These are phyloP conservation scores for Calephelis virginiensis DNA, from an alignment of 1,140 invertebrate species.

Conservation along the genomic window DNA sequence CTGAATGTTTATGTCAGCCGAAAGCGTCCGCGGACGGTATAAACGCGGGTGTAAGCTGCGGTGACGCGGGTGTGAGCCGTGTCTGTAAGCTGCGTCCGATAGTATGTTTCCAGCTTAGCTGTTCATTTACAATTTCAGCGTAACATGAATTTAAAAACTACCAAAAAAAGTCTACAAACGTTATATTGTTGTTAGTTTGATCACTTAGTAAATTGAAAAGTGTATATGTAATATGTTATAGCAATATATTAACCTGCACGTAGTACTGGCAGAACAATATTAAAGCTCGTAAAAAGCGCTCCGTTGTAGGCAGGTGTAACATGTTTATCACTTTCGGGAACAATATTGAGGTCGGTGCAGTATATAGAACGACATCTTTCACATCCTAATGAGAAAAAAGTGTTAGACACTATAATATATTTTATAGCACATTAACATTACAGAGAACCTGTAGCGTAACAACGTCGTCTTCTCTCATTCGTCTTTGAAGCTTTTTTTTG, in stretches of 20 bases:
- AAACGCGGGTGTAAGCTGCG: too few species aligned
- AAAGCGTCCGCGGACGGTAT: too few species aligned
- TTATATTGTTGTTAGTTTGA: neutral
- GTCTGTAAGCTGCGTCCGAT: too few species aligned
- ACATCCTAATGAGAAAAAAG: conserved; percentile 62
- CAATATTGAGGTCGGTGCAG: conserved; percentile 65
- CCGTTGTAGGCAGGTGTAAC: conserved; percentile 77
- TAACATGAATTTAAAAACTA: too few species aligned
- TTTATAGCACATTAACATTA: conserved; percentile 12
- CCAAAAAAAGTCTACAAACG: too few species aligned
- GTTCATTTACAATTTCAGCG: too few species aligned
- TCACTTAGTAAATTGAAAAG: conserved; percentile 1
- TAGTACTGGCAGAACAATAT: conserved; percentile 82
- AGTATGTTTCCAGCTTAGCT: too few species aligned
- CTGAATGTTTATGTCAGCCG: too few species aligned
- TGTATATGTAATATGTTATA: conserved; percentile 18
- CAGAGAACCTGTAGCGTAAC: conserved; percentile 76
- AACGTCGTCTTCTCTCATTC: conserved; percentile 66
- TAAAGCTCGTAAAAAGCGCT: conserved; percentile 79
- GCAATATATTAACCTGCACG: conserved; percentile 56
- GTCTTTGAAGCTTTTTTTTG: conserved; percentile 72
- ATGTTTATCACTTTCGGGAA: conserved; percentile 77
- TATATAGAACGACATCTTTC: conserved; percentile 81
- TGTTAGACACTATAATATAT: conserved; percentile 18
- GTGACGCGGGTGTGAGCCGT: too few species aligned